A percentile compares a stretch with the other conserved stretches of the same genome.
phyloP scores from a whole-genome alignment of 2,113 vertebrate species.

The Mugil cephalus region DNA sequence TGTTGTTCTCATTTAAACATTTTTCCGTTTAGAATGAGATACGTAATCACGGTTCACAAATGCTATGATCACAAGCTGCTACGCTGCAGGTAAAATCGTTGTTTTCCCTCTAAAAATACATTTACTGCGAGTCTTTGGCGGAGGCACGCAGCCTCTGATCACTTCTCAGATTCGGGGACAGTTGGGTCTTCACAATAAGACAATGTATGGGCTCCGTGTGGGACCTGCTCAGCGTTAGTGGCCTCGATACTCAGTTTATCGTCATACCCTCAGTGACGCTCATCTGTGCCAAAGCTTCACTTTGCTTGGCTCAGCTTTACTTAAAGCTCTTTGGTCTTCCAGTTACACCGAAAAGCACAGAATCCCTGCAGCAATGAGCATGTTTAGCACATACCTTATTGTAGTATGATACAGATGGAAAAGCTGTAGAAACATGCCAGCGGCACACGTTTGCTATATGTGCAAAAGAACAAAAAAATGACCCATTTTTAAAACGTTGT shows the following conservation, averaged over 20 bases:
- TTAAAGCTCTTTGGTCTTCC: neutral
- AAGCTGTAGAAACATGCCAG: neutral
- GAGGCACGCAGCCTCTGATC: neutral
- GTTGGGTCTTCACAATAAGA: too few species aligned
- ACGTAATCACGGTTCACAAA: neutral
- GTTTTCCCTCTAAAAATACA: neutral
- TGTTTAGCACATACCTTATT: neutral
- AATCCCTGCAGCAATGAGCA: neutral
- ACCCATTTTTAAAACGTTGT: neutral
- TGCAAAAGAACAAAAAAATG: neutral
- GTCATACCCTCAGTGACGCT: conserved; percentile 23
- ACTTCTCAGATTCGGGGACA: neutral
- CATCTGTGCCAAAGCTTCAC: conserved; percentile 18
- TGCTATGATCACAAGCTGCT: neutral
- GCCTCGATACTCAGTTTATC: conserved; percentile 51
- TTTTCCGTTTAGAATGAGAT: neutral
- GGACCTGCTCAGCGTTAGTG: conserved; percentile 26
- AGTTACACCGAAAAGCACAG: neutral
- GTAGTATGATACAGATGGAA: neutral
- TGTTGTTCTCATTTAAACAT: neutral
- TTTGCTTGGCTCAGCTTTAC: conserved; percentile 5
- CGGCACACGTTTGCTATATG: neutral
- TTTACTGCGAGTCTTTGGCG: neutral
- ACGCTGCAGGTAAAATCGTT: neutral
- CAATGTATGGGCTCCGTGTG: too few species aligned